These are phyloP conservation scores for Toxotes jaculatrix DNA, from an alignment of 2,113 vertebrate genomes.

Conservation along the genomic window DNA sequence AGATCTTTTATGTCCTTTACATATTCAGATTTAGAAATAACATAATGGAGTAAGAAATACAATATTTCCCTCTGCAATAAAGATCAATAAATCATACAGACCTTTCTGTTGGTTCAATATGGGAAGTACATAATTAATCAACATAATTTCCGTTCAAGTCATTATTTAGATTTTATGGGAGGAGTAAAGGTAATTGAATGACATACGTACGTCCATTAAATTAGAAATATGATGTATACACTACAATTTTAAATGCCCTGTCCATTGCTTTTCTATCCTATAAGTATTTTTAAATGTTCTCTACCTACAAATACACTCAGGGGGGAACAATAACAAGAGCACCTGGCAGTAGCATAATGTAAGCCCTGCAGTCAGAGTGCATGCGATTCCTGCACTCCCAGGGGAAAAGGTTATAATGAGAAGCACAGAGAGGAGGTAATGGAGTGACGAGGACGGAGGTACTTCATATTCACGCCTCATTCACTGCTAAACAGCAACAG, in stretches of 20 bases:
- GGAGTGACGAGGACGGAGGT: constrained; percentile 24
- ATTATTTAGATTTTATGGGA: too few relatives aligned
- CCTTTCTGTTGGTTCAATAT: too few relatives aligned
- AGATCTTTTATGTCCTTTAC: too few relatives aligned
- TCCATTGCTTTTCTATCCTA: background rate
- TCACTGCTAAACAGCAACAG: constrained; percentile 13
- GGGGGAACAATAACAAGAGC: background rate
- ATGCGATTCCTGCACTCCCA: constrained; percentile 14
- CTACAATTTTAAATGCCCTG: background rate
- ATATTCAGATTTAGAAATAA: too few relatives aligned
- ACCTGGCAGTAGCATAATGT: constrained; percentile 26
- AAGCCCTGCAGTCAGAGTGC: constrained; percentile 36
- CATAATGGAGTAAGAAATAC: too few relatives aligned
- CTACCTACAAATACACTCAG: background rate
- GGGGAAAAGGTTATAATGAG: constrained; percentile 35
- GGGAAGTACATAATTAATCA: too few relatives aligned
- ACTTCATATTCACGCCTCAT: constrained; percentile 60
- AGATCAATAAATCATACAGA: too few relatives aligned
- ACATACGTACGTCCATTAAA: background rate
- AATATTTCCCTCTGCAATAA: too few relatives aligned
- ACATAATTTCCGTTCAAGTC: too few relatives aligned
- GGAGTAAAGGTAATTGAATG: background rate
- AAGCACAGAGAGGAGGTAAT: constrained; percentile 54
- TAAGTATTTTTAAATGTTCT: background rate
- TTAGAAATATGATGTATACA: background rate